phyloP scores from a whole-genome alignment of 2,797 vertebrate species.

The Microctenopoma lineatum region DNA sequence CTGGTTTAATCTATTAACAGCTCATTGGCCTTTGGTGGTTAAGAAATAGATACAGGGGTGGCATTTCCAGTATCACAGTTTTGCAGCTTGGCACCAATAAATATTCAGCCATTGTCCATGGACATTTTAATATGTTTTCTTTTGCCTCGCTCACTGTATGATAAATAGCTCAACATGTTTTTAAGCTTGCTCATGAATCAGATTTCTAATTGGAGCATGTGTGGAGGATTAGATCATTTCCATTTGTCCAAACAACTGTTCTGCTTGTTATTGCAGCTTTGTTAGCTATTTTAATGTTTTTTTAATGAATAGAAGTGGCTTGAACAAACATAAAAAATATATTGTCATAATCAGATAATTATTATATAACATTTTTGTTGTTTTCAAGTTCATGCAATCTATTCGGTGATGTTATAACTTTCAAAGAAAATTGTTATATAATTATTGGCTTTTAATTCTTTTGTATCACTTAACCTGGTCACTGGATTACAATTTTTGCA shows the following conservation, averaged over 20 bases:
- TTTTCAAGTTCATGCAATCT: not conserved
- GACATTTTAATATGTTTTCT: not conserved
- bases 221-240: not conserved
- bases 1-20: constrained; percentile 25
- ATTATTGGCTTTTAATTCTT: not conserved
- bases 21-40: constrained; percentile 13
- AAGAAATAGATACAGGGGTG: constrained; percentile 8
- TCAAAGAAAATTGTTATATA: not conserved
- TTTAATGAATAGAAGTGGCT: not conserved
- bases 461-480: too few relatives aligned
- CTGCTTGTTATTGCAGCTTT: not conserved
- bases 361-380: not conserved
- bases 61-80: constrained; percentile 11
- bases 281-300: not conserved
- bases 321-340: not conserved
- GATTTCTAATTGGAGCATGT: not conserved
- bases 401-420: not conserved
- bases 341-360: not conserved
- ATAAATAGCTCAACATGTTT: constrained; percentile 4
- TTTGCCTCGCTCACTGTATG: constrained; percentile 4
- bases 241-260: not conserved
- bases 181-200: not conserved
- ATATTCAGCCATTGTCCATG: constrained; percentile 4
- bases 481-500: not conserved
- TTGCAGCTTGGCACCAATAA: constrained; percentile 8